Conservation (phyloP, 2,888 invertebrate genomes). For the Drosophila algonquin region DNA sequence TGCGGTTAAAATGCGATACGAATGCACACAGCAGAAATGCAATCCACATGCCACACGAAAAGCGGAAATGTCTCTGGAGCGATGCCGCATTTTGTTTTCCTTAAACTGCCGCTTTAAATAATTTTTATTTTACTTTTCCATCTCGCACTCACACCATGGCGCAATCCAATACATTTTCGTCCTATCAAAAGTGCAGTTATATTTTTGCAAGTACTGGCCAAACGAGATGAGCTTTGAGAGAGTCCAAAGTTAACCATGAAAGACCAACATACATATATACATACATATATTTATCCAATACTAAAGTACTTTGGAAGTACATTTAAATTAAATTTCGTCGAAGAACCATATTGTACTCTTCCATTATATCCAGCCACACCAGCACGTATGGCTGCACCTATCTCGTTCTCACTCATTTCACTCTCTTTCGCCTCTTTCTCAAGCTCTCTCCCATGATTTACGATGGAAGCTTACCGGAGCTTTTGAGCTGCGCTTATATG, state of each 20-base stretch:
- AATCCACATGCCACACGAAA: conserved; percentile 60
- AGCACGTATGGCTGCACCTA: not conserved
- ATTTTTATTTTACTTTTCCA: conserved; percentile 10
- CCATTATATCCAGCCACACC: too few species aligned
- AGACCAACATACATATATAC: too few species aligned
- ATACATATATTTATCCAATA: too few species aligned
- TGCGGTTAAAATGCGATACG: conserved; percentile 57
- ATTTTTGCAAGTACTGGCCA: conserved; percentile 5
- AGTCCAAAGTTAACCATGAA: not conserved
- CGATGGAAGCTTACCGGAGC: conserved; percentile 17
- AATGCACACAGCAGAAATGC: conserved; percentile 57
- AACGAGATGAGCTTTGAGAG: not conserved
- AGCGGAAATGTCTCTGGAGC: conserved; percentile 67
- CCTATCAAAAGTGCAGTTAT: conserved; percentile 42
- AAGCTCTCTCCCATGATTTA: conserved; percentile 10
- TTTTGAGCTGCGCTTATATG: conserved; percentile 70
- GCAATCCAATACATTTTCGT: conserved; percentile 45
- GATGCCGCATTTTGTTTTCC: conserved; percentile 74
- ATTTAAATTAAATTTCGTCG: too few species aligned
- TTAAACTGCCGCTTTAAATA: conserved; percentile 61
- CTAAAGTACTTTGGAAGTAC: too few species aligned
- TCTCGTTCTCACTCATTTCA: conserved; percentile 42
- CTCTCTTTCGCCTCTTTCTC: conserved; percentile 9
- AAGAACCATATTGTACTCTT: too few species aligned
- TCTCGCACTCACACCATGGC: not conserved